phyloP scores from a whole-genome alignment of 2,888 invertebrate species.

The Xylota segnis region DNA sequence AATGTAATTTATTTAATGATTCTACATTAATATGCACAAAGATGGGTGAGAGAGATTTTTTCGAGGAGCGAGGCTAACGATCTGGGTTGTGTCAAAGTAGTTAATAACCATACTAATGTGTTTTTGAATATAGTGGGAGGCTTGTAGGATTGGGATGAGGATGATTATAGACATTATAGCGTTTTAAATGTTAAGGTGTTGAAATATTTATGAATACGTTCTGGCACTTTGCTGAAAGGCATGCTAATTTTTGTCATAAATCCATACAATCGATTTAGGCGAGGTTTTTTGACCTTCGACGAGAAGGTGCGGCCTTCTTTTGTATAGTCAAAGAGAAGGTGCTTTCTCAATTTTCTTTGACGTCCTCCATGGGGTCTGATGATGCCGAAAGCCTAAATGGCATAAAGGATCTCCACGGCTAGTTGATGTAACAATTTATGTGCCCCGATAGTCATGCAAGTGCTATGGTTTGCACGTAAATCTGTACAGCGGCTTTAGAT shows the following conservation, averaged over 20 bases:
- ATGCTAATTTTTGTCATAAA: not conserved
- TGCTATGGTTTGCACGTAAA: too few relatives aligned
- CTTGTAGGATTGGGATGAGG: not conserved
- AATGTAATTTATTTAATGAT: slow-evolving; percentile 15
- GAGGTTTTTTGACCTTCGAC: not conserved
- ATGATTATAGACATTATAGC: not conserved
- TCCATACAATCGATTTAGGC: too few relatives aligned
- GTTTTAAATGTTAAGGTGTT: not conserved
- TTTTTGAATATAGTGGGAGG: slow-evolving; percentile 15
- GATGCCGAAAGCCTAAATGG: too few relatives aligned
- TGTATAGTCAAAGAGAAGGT: too few relatives aligned
- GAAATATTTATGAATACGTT: slow-evolving; percentile 3
- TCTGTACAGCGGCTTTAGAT: too few relatives aligned
- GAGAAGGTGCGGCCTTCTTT: too few relatives aligned
- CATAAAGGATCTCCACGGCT: too few relatives aligned
- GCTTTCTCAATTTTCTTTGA: too few relatives aligned
- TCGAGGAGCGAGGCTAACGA: slow-evolving; percentile 6
- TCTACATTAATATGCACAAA: slow-evolving; percentile 18
- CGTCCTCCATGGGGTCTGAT: too few relatives aligned
- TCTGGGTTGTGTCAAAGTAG: slow-evolving; percentile 8
- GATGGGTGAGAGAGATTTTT: not conserved
- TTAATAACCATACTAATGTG: not conserved
- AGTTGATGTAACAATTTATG: too few relatives aligned
- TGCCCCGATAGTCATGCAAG: too few relatives aligned
- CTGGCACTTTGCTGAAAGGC: not conserved